These are phyloP conservation scores for Seriola rivoliana DNA, from an alignment of 2,113 vertebrate genomes.

Conservation along the genomic window DNA sequence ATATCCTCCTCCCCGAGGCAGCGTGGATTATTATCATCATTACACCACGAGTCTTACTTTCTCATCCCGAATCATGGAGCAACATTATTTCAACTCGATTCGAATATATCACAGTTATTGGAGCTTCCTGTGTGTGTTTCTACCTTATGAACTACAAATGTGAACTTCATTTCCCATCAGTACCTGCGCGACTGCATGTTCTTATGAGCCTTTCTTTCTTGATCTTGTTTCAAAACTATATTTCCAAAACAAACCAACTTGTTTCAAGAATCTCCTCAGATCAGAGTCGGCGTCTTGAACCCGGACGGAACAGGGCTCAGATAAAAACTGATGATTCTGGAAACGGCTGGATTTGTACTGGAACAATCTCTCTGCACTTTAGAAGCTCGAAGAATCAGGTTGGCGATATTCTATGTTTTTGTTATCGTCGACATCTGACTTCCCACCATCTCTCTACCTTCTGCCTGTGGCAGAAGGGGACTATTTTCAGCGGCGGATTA, in stretches of 20 bases:
- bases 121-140: neutral
- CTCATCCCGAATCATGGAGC: neutral
- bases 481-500: no score
- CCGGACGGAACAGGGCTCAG: no score
- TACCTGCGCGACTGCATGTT: neutral
- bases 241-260: neutral
- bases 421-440: no score
- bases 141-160: neutral
- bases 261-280: neutral
- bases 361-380: no score
- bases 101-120: neutral
- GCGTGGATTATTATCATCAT: neutral
- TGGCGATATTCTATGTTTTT: no score
- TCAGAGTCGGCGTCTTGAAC: neutral
- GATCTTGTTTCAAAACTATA: neutral
- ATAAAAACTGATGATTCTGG: neutral
- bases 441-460: no score
- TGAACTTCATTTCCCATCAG: neutral
- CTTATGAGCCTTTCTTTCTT: neutral
- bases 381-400: no score
- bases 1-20: neutral
- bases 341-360: no score
- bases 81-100: neutral
- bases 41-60: neutral
- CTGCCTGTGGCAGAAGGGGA: no score